These are phyloP conservation scores for Rhingia campestris DNA, from an alignment of 2,888 invertebrate genomes.

Conservation along the genomic window DNA sequence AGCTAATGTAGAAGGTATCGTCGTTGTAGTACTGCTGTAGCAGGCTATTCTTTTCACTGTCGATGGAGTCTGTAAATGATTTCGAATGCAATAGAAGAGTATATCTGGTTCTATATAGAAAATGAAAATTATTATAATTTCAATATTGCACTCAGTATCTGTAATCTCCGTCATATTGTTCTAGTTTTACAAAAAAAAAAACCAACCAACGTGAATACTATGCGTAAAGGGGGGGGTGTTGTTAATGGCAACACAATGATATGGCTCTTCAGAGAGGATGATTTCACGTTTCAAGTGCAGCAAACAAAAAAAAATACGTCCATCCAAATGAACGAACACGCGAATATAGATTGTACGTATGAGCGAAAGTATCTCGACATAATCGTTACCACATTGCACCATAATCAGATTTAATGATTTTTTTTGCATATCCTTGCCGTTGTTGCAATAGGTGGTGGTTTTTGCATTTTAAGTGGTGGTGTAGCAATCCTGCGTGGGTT, in stretches of 20 bases:
- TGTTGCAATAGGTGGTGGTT: neutral
- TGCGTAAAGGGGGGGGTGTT: slow-evolving; percentile 16
- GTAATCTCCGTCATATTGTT: slow-evolving; percentile 59
- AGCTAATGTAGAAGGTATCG: slow-evolving; percentile 81
- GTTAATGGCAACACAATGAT: slow-evolving; percentile 44
- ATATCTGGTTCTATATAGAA: slow-evolving; percentile 53
- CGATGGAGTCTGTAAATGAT: slow-evolving; percentile 79
- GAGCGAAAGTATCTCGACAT: slow-evolving; percentile 43
- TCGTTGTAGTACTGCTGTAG: slow-evolving; percentile 82
- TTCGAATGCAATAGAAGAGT: slow-evolving; percentile 30
- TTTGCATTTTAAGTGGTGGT: slow-evolving; percentile 38
- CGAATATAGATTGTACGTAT: slow-evolving; percentile 4
- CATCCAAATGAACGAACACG: slow-evolving; percentile 1
- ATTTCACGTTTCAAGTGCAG: slow-evolving; percentile 64
- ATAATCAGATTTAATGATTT: slow-evolving; percentile 63
- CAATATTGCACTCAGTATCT: slow-evolving; percentile 47
- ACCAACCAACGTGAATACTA: slow-evolving; percentile 34
- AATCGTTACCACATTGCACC: slow-evolving; percentile 66
- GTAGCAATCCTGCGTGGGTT: slow-evolving; percentile 23
- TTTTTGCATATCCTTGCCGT: slow-evolving; percentile 19
- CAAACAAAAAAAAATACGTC: slow-evolving; percentile 3
- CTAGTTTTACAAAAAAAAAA: slow-evolving; percentile 39
- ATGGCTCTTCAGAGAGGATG: slow-evolving; percentile 50
- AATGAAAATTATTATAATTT: slow-evolving; percentile 58
- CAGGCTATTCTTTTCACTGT: slow-evolving; percentile 79